Conservation (phyloP, 2,113 vertebrate species). For the Platichthys stellatus region DNA sequence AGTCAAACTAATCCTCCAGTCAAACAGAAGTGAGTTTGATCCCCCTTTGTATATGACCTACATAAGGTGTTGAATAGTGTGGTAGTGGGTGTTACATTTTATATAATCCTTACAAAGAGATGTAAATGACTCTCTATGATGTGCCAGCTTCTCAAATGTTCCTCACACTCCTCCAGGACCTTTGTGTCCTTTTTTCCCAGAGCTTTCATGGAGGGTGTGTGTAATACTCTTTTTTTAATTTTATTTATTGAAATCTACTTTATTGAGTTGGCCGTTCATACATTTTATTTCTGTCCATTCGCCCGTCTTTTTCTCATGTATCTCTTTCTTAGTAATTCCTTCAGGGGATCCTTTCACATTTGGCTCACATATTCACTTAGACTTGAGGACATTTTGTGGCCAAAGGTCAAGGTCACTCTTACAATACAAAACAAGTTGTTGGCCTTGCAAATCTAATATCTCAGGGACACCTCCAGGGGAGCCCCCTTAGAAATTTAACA, state of each 20-base stretch:
- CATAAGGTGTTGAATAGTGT: conserved; percentile 9
- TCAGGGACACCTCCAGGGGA: not conserved
- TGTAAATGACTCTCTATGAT: conserved; percentile 11
- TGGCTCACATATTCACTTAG: not conserved
- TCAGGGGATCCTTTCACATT: not conserved
- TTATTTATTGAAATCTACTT: not conserved
- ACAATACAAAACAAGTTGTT: not conserved
- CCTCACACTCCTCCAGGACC: not conserved
- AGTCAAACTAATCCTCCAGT: not conserved
- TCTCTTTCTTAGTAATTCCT: too few species aligned
- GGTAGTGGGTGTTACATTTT: conserved; percentile 16
- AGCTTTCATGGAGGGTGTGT: not conserved
- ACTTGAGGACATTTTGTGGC: not conserved
- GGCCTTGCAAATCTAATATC: not conserved
- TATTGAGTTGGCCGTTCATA: not conserved
- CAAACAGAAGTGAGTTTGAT: not conserved
- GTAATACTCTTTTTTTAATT: not conserved
- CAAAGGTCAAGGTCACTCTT: not conserved
- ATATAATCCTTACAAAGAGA: conserved; percentile 17
- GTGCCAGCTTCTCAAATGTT: not conserved
- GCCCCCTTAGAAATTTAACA: not conserved
- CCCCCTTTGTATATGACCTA: conserved; percentile 22
- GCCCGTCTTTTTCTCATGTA: not conserved
- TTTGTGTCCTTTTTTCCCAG: not conserved
- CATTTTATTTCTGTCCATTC: not conserved